These are phyloP conservation scores for Conopomorpha cramerella DNA, from an alignment of 1,140 invertebrate genomes.

Conservation along the genomic window DNA sequence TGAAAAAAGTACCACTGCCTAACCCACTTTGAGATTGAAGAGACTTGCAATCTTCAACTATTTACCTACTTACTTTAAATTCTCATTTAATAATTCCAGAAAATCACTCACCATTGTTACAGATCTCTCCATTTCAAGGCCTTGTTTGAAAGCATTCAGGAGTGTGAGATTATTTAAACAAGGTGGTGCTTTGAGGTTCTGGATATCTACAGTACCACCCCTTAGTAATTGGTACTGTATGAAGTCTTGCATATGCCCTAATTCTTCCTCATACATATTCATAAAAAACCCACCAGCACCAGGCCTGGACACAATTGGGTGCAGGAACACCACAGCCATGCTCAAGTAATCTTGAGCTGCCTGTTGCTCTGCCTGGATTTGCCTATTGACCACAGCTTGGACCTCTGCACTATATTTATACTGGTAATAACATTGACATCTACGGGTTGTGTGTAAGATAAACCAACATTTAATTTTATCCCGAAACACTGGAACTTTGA, in stretches of 20 bases:
- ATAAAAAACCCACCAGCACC: conserved; percentile 18
- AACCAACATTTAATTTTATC: too few species aligned
- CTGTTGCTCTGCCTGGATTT: conserved; percentile 17
- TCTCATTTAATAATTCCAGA: too few species aligned
- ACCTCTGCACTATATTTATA: conserved; percentile 10
- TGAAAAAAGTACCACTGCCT: too few species aligned
- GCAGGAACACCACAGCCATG: conserved; percentile 15
- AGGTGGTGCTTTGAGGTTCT: conserved; percentile 7
- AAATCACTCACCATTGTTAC: conserved; percentile 14
- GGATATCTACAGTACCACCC: conserved; percentile 12
- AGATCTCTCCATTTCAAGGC: conserved; percentile 14
- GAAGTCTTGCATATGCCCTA: conserved; percentile 16
- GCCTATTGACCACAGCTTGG: conserved; percentile 14
- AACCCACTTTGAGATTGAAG: too few species aligned
- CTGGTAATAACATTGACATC: conserved; percentile 8
- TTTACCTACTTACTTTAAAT: too few species aligned
- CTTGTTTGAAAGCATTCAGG: conserved; percentile 14
- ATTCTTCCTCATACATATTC: conserved; percentile 21
- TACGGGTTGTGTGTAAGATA: too few species aligned
- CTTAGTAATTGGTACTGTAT: conserved; percentile 18
- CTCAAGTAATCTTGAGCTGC: conserved; percentile 17
- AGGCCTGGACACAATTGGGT: conserved; percentile 9
- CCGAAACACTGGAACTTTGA: too few species aligned
- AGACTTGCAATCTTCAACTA: too few species aligned
- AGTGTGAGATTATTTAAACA: conserved; percentile 7